phyloP scores from a whole-genome alignment of 2,888 invertebrate species.

The Polymixis flavicincta region DNA sequence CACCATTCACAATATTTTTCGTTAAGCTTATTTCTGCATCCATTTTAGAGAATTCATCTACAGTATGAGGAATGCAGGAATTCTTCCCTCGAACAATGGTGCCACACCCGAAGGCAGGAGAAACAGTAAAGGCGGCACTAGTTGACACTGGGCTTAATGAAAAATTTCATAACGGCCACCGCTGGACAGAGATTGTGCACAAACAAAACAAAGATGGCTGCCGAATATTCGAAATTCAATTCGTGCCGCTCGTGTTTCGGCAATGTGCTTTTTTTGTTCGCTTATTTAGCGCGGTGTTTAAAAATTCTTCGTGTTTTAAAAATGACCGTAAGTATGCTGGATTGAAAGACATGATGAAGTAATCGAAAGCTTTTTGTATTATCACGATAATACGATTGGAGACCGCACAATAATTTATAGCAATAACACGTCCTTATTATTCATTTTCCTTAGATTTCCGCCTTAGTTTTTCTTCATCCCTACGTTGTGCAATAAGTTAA shows the following conservation, averaged over 20 bases:
- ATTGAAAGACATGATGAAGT: not conserved
- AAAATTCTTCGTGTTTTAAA: not conserved
- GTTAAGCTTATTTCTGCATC: not conserved
- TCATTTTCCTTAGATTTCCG: no score
- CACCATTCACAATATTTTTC: conserved; percentile 5
- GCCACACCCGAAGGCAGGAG: conserved; percentile 62
- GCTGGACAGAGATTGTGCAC: conserved; percentile 65
- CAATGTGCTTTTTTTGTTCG: conserved; percentile 21
- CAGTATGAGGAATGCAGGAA: conserved; percentile 1
- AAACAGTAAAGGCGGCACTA: conserved; percentile 72
- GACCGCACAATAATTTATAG: not conserved
- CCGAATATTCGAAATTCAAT: conserved; percentile 68
- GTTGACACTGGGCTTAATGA: conserved; percentile 82
- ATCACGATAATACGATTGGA: not conserved
- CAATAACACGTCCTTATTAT: not conserved
- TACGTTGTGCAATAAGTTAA: not conserved
- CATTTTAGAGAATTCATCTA: conserved; percentile 3
- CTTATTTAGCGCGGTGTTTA: conserved; percentile 11
- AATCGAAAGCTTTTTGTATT: not conserved
- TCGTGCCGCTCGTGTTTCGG: conserved; percentile 33
- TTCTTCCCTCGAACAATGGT: conserved; percentile 37
- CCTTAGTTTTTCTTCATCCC: not conserved
- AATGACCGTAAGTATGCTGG: not conserved
- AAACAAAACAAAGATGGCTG: conserved; percentile 65
- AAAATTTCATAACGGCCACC: conserved; percentile 81